Evolutionary conservation across 2,888 invertebrate genomes (phyloP).

Genomic region (Taenaris catops): DNA sequence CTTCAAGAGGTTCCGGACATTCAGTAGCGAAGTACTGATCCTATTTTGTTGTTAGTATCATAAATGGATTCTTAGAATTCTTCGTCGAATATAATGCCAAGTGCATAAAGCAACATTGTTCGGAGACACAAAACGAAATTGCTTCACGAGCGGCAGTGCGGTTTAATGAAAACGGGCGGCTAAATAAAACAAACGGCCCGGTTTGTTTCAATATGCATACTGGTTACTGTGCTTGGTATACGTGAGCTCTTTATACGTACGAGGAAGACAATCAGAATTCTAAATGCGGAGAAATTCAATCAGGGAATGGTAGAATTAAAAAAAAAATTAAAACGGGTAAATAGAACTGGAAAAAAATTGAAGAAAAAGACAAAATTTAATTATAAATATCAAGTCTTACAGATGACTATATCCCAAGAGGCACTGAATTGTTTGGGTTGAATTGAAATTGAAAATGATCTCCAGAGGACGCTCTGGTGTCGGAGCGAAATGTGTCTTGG

Average conservation of each 20-base stretch:
- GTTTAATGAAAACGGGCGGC: constrained; percentile 33
- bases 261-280: constrained; percentile 1
- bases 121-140: constrained; percentile 47
- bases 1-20: too few species aligned
- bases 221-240: constrained; percentile 5
- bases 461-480: too few species aligned
- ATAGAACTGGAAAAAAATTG: too few species aligned
- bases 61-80: neutral
- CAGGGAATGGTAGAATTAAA: neutral
- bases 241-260: neutral
- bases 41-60: too few species aligned
- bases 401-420: too few species aligned
- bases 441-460: too few species aligned
- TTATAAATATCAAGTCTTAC: too few species aligned
- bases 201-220: constrained; percentile 17
- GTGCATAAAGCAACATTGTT: constrained; percentile 21
- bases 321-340: too few species aligned
- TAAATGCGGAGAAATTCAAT: constrained; percentile 5
- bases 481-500: too few species aligned
- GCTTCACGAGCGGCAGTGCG: constrained; percentile 39
- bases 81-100: constrained; percentile 5
- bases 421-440: too few species aligned
- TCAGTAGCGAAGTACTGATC: too few species aligned
- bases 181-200: constrained; percentile 23
- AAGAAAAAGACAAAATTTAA: too few species aligned